Base-by-base conservation (phyloP, 2,888 invertebrate genomes). In the Drosophila ustulata region DNA sequence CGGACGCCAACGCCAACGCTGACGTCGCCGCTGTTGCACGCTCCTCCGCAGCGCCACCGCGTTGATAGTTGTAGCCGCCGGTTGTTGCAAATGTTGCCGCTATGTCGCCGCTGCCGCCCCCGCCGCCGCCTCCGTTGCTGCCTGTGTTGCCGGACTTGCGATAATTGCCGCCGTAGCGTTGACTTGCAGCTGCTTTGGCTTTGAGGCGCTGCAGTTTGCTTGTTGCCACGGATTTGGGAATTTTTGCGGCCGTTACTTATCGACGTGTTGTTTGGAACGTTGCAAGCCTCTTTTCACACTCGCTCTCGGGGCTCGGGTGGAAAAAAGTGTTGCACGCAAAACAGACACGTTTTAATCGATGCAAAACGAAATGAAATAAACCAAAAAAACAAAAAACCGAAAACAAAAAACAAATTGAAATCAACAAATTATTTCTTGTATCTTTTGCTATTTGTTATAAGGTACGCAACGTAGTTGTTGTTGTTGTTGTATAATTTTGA, bases 191-290 rank as follows among this genome's bases (percentile, higher is more conserved):
- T 78, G 91, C 90, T 82, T 90, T 90, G 78, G 91, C 90, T 81
- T 90, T 91, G 56, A 90, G 89, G 80, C 91, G 91, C 80, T 91
- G 90, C 77, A 91, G 89, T 80, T 88, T 90, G 62, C 85, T 79
- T 63, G 88, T 89, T 84, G 88, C 89, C 87, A 80, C 83, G 85
- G 91, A 82, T 72, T 91, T 90, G 63, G 91, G 91, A 91, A 90
- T 91, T 90, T 91, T 86, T 84, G 77, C 85, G 79, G 88, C 83
- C 77, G 82, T 83, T 83, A 46, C 64, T 71, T 59, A 59, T 67
- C 74, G 65, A 84, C 85, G 81, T 81, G 74, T 78, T 59, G 51
- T 67, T 83, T 66, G 59, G 28, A 70, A 71, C 75, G 82, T 71
- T 77, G 89, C 89, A 87, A 63, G 52, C 68, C 87, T 64, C 87